Percentiles rank a stretch among this genome's conserved stretches.
These are phyloP conservation scores for Carcharodon carcharias DNA, from an alignment of 2,797 vertebrate species.

Conservation along the genomic window DNA sequence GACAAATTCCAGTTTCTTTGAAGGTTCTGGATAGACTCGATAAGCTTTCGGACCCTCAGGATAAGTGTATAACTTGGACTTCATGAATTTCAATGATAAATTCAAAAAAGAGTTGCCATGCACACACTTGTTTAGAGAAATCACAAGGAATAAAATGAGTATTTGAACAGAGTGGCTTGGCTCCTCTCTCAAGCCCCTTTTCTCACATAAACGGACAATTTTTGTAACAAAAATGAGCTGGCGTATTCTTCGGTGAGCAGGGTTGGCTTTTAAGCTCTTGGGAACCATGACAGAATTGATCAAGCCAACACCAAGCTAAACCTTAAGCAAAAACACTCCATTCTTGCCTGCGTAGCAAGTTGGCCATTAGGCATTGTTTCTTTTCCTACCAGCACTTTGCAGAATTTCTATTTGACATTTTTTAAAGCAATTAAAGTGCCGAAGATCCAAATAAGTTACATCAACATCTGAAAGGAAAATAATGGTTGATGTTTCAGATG, in stretches of 20 bases:
- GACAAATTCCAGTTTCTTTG: neutral
- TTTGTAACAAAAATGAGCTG: neutral
- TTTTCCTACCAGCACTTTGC: neutral
- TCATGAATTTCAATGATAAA: slow-evolving; percentile 7
- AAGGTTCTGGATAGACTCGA: neutral
- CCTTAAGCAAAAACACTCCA: neutral
- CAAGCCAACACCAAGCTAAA: neutral
- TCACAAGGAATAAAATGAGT: neutral
- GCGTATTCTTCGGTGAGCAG: neutral
- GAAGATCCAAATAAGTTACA: neutral
- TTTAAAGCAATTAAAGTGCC: neutral
- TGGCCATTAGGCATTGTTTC: neutral
- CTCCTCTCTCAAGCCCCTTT: neutral
- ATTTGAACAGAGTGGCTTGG: neutral
- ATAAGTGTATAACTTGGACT: neutral
- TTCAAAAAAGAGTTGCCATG: neutral
- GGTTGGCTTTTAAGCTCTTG: neutral
- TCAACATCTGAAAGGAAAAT: neutral
- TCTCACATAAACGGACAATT: neutral
- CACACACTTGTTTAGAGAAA: neutral
- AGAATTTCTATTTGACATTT: neutral
- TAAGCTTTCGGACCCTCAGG: neutral
- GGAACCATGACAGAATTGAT: neutral
- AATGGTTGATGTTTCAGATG: neutral
- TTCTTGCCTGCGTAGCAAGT: neutral